Evolutionary conservation across 2,888 invertebrate genomes (phyloP), one percentile per base, ranked within the genome.

Genomic region (Sinotaia quadrata): DNA sequence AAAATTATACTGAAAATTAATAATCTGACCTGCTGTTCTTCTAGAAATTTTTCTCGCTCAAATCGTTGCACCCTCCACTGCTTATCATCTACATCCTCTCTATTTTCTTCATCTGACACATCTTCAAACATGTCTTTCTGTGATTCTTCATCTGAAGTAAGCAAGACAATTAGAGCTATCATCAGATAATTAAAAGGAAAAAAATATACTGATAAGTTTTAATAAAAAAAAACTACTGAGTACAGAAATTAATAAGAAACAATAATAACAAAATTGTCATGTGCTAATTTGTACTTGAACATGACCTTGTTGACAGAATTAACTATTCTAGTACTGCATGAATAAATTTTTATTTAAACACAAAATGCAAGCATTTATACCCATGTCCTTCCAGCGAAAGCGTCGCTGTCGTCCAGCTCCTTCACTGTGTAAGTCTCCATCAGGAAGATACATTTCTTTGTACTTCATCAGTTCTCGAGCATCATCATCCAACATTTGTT

Each of bases 361-460:
- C 33, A 57, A 29, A 12, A 12, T 27, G 8, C 31, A 57, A 57
- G n/a, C n/a, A n/a, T 44, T 10, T 21, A 61, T 72, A 87, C 87
- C 87, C 68, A 93, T 91, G 88, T 95, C 93, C 81, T 91, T 93
- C 97, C 96, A 97, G 73, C 92, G 91, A 85, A 97, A 97, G 84
- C 94, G 93, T 36, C 95, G 90, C 81, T 93, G 92, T 4, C 96
- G 75, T 10, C 93, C 93, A 1, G 92, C 93, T 0, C 92, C 94
- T 33, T 94, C 94, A 0, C 91, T 90, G 77, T 94, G 92, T 75
- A 95, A 90, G 81, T 97, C 97, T 0, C 95, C 95, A 83, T 97
- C 96, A 85, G 96, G 95, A 44, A 97, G 92, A 34, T 96, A 90
- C 85, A 95, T 89, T 84, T 97, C 96, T 85, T 97, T 94, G 18